Evolutionary conservation across 2,888 invertebrate genomes (phyloP).

Genomic region (Lithophane semibrunnea): DNA sequence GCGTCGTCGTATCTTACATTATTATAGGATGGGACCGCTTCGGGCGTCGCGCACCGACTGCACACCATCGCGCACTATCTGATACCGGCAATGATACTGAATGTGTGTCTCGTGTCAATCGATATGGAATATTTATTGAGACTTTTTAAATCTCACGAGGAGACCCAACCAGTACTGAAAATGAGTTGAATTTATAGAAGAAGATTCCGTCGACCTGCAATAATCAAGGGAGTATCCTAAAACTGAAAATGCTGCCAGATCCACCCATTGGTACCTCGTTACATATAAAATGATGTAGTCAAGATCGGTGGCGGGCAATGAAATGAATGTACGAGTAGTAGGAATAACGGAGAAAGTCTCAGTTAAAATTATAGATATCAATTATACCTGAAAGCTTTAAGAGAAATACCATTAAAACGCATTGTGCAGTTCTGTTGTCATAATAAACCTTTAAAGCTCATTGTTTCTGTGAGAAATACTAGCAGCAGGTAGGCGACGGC

Average conservation of each 20-base stretch:
- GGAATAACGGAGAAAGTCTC: slow-evolving; percentile 14
- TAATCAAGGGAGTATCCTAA: background rate
- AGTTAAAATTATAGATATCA: slow-evolving; percentile 57
- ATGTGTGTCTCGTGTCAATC: slow-evolving; percentile 39
- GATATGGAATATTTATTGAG: slow-evolving; percentile 29
- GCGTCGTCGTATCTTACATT: slow-evolving; percentile 79
- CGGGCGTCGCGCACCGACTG: slow-evolving; percentile 54
- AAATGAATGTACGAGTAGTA: slow-evolving; percentile 16
- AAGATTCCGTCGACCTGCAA: background rate
- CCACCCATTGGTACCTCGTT: background rate
- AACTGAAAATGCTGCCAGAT: background rate
- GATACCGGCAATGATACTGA: slow-evolving; percentile 22
- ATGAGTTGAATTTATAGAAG: background rate
- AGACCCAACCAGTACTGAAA: background rate
- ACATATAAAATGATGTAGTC: background rate
- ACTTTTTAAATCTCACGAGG: slow-evolving; percentile 1
- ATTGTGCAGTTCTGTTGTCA: slow-evolving; percentile 77
- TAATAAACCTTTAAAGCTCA: slow-evolving; percentile 87
- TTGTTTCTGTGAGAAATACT: slow-evolving; percentile 88
- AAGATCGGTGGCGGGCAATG: slow-evolving; percentile 7
- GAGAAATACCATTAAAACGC: slow-evolving; percentile 66
- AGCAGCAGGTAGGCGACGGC: slow-evolving; percentile 77
- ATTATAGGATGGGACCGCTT: slow-evolving; percentile 79
- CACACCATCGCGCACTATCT: slow-evolving; percentile 51
- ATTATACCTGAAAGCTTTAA: slow-evolving; percentile 52